Evolutionary conservation across 2,888 invertebrate genomes (phyloP), one percentile per base, ranked within the genome.

Genomic region (Sphecodes monilicornis): DNA sequence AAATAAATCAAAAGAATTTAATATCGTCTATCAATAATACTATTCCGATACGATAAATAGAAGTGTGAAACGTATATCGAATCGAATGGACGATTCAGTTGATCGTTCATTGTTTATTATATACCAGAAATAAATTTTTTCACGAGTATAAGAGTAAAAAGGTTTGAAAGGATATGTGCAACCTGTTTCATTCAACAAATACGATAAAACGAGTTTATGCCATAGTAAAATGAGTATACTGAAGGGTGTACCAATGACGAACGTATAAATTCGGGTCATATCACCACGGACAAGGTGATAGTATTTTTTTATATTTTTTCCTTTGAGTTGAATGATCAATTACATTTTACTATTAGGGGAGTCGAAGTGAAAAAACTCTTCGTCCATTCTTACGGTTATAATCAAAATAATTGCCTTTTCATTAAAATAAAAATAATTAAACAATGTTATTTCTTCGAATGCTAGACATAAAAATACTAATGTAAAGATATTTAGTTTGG

Each of bases 181-280:
- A 64, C 64, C 64, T 64, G 64, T 64, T 64, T 64, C 32, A 29
- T 64, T 18, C 64, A 64, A 64, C 64, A 64, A 64, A 36, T 66
- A 66, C 39, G 36, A 36, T 36, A 66, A 66, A 36, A 66, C 66
- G 22, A 66, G 36, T 66, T 66, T 66, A 66, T 18, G 36, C 66
- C 16, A 66, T 3, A 66, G 32, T 66, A 66, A 66, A 66, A 66
- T 36, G 36, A 66, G 8, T 66, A 36, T n/a, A 66, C 22, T 2
- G 32, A n/a, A 22, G 32, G 36, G 29, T 50, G 36, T 39, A 66
- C 43, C 43, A 18, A 36, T 43, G 26, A 26, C 43, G 29, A 66
- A 22, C 32, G 66, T 32, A 64, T 32, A 64, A 64, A 64, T 64
- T 64, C 29, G 32, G 32, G 29, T 18, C 18, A 32, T 64, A 64